Base-by-base conservation (phyloP, 2,888 invertebrate species). In the Nebria salina region DNA sequence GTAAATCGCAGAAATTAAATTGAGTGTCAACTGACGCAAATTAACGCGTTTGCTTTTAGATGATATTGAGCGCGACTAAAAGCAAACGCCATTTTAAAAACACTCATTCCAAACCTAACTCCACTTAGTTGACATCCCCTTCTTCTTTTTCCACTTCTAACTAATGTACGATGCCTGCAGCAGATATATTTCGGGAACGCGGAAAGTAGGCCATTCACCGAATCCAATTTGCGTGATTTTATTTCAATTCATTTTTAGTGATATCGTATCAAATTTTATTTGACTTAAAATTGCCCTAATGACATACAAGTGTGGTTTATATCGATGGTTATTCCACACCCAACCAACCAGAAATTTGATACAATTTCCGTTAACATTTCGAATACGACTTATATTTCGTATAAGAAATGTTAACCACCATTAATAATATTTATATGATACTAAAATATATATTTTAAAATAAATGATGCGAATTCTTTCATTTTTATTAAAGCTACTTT, bases 1-100 rank as follows among this genome's bases (percentile, higher is more conserved):
- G 34, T 34, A 34, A 34, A 34, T 34, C 5, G 34, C 34, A 34
- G 34, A 34, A 79, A 79, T 79, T 79, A 79, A 79, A 79, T 65
- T 75, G 66, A 64, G 79, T 75, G 79, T 79, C 79, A 79, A 79
- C 65, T 65, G 41, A 65, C 72, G 72, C 65, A 78, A 77, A 78
- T 78, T 78, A 78, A 64, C 72, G 25, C 9, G 5, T 43, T 73
- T 13, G 13, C 42, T 41, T 43, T 73, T 26, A 41, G 34, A 20
- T 26, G 70, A 70, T 70, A 70, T 70, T 54, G 54, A 54, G 54
- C 68, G 68, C 13, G 13, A 26, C 15, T 25, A 26, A 70, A 70
- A 70, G 70, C 70, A 11, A 70, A 25, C 25, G 25, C 20, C 6
- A 70, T 70, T 66, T 66, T 66, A 15, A 66, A 25, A 25, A 25